These are phyloP conservation scores for Piezodorus guildinii DNA, from an alignment of 1,140 invertebrate genomes.

Conservation along the genomic window DNA sequence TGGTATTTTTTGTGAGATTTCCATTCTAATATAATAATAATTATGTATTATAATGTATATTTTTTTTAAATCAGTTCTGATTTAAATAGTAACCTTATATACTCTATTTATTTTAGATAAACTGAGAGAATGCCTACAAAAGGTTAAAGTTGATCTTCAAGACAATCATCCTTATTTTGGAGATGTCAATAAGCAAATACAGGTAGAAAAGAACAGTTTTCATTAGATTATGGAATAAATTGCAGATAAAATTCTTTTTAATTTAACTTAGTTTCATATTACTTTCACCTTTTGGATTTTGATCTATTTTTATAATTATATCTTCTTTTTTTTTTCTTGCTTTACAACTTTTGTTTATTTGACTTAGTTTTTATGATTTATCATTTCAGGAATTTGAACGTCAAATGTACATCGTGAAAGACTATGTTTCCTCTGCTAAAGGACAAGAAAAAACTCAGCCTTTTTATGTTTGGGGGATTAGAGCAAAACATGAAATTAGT, in stretches of 20 bases:
- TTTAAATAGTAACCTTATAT: too few species aligned
- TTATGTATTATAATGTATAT: too few species aligned
- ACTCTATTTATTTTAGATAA: neutral
- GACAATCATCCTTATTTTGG: slow-evolving; percentile 11
- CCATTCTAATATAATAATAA: too few species aligned
- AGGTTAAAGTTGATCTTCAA: slow-evolving; percentile 11
- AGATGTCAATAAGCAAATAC: slow-evolving; percentile 8
- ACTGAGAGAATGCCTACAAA: slow-evolving; percentile 8
- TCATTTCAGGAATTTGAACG: slow-evolving; percentile 8
- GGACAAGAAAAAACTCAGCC: slow-evolving; percentile 11
- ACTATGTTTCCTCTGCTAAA: neutral
- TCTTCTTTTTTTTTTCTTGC: too few species aligned
- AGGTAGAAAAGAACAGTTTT: neutral
- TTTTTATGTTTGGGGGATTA: neutral
- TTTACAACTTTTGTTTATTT: too few species aligned
- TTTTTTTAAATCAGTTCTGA: too few species aligned
- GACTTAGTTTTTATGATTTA: neutral
- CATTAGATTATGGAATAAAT: neutral
- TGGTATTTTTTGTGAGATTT: neutral
- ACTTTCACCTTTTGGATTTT: too few species aligned
- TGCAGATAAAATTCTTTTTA: neutral
- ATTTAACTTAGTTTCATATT: neutral
- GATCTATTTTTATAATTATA: too few species aligned
- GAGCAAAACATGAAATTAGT: slow-evolving; percentile 6
- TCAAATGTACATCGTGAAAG: slow-evolving; percentile 8